phyloP scores from a whole-genome alignment of 2,797 vertebrate genomes.

The Holocentrus rufus region DNA sequence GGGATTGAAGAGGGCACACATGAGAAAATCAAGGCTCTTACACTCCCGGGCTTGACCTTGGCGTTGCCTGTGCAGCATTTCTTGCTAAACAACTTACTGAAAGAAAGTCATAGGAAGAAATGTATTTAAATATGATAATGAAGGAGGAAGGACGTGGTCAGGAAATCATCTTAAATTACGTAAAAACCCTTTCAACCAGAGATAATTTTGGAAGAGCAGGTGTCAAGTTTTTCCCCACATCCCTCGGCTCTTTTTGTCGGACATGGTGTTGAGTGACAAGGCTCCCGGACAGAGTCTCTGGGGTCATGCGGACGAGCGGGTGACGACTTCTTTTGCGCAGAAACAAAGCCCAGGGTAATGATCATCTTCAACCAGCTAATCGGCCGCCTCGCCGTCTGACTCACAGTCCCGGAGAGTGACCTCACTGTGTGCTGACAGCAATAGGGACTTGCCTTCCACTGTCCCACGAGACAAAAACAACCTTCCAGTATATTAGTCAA shows the following conservation, averaged over 20 bases:
- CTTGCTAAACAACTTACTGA: background rate
- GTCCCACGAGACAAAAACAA: conserved; percentile 50
- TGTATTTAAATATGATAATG: background rate
- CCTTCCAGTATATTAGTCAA: conserved; percentile 30
- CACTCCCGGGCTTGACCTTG: background rate
- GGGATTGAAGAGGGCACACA: background rate
- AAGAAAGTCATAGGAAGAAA: background rate
- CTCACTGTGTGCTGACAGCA: conserved; percentile 53
- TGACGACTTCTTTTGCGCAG: conserved; percentile 20
- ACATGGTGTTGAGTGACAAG: background rate
- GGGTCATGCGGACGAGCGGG: conserved; percentile 43
- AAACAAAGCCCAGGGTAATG: conserved; percentile 51
- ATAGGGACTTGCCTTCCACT: conserved; percentile 27
- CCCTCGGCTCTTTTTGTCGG: background rate
- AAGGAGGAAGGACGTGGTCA: background rate
- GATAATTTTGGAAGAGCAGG: background rate
- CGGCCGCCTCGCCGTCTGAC: conserved; percentile 60
- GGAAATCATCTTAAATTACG: background rate
- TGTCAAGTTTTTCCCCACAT: background rate
- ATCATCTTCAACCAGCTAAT: conserved; percentile 65
- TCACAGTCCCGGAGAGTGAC: conserved; percentile 62
- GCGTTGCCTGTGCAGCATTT: background rate
- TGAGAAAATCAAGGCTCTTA: background rate
- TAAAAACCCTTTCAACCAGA: background rate
- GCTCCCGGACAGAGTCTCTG: conserved; percentile 19